Evolutionary conservation across 2,113 vertebrate species (phyloP), one percentile per base, ranked within the genome.

Genomic region (Copsychus sechellarum): DNA sequence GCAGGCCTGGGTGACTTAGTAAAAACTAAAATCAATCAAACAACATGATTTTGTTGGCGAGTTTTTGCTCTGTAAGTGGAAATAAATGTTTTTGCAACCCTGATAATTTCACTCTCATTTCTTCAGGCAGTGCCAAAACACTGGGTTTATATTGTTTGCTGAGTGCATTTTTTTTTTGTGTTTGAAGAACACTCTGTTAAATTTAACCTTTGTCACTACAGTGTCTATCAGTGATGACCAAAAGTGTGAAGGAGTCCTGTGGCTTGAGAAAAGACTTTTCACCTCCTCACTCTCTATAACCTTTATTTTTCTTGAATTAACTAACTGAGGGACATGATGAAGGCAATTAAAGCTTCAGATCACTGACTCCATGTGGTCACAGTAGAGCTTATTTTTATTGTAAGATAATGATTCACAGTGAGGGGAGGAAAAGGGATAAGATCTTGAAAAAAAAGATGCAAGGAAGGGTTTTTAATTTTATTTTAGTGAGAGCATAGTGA

Each of bases 31-130:
- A 95, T 86, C 36, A 84, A 71, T 92, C 81, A 91, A 64, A 51
- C 17, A 56, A 65, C 77, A 69, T 40, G 66, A 66, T 67, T 92
- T 95, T 79, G 31, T 76, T 95, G 81, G 71, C 24, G 45, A 77
- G 38, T 43, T 96, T 95, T 92, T 88, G 36, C 45, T 94, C 38
- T 84, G 50, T 60, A 91, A 88, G 54, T 64, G 82, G 78, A 91
- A 88, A 81, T 83, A 91, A 95, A 92, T 94, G 81, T 47, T 71
- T 95, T 96, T 96, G 58, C 87, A 97, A 78, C 56, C 89, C 66
- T 74, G 87, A 92, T 83, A 89, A 40, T 86, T 96, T 96, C 78
- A 84, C 40, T 93, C 13, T n/a, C 33, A 15, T 89, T 97, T 97
- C 76, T 95, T 94, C 48, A 73, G 67, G 50, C 95, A 54, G 40